These are phyloP conservation scores for Oxytorus armatus DNA, from an alignment of 2,888 invertebrate species.

Conservation along the genomic window DNA sequence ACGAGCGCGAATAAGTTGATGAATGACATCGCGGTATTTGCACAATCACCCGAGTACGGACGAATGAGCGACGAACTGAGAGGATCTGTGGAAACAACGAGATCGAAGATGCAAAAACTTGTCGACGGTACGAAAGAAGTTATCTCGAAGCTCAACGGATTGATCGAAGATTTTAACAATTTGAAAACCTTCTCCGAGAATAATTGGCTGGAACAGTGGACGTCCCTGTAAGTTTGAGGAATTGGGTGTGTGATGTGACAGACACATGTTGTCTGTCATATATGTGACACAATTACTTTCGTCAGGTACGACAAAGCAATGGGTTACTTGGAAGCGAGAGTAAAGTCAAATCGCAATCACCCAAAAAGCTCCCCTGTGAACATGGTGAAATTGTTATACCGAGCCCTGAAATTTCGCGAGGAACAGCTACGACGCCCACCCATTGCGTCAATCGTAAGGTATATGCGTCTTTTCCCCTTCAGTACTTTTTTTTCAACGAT, in stretches of 20 bases:
- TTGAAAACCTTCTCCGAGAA: constrained; percentile 60
- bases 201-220: constrained; percentile 63
- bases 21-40: neutral
- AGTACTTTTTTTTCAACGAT: neutral
- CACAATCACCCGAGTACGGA: constrained; percentile 7
- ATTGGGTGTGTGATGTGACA: too few species aligned
- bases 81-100: neutral
- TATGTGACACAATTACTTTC: constrained; percentile 26
- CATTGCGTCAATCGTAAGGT: constrained; percentile 37
- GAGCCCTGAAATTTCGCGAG: constrained; percentile 86
- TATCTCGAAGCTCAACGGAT: constrained; percentile 77
- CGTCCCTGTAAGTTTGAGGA: constrained; percentile 70
- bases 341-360: constrained; percentile 83
- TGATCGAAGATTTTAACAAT: constrained; percentile 61
- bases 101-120: neutral
- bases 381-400: constrained; percentile 86
- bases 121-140: constrained; percentile 80
- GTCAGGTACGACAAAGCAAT: constrained; percentile 84
- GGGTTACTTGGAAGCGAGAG: constrained; percentile 84
- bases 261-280: too few species aligned
- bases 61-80: constrained; percentile 3
- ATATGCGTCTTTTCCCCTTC: neutral
- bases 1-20: constrained; percentile 2
- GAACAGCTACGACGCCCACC: constrained; percentile 51
- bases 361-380: constrained; percentile 84